phyloP scores from a whole-genome alignment of 2,888 invertebrate species.

The Hydrotaea diabolus region DNA sequence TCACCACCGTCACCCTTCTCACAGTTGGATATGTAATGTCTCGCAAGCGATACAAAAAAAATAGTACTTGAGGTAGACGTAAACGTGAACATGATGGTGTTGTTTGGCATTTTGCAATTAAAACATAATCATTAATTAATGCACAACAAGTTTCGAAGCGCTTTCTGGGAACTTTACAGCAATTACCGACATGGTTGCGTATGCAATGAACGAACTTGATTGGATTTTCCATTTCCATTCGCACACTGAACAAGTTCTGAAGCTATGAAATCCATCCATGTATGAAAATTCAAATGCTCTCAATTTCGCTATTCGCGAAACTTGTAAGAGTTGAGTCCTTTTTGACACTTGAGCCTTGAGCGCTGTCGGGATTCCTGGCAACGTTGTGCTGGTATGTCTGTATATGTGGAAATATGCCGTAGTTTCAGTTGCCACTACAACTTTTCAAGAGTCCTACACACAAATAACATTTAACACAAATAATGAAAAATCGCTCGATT shows the following conservation, averaged over 20 bases:
- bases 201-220: not conserved
- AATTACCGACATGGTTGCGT: not conserved
- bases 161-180: not conserved
- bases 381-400: too few relatives aligned
- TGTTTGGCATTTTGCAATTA: constrained; percentile 5
- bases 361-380: too few relatives aligned
- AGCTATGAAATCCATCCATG: not conserved
- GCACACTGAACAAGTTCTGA: not conserved
- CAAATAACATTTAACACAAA: constrained; percentile 1
- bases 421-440: not conserved
- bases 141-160: not conserved
- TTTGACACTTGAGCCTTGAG: not conserved
- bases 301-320: not conserved
- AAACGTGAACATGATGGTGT: too few relatives aligned
- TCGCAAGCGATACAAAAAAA: not conserved
- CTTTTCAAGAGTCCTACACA: not conserved
- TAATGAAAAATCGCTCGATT: constrained; percentile 14
- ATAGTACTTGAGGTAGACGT: not conserved
- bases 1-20: too few relatives aligned
- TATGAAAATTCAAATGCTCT: not conserved
- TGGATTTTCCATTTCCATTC: constrained; percentile 1
- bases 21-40: not conserved
- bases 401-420: not conserved
- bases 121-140: constrained; percentile 34
- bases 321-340: not conserved